phyloP scores from a whole-genome alignment of 2,888 invertebrate species.

The Prenolepis imparis region DNA sequence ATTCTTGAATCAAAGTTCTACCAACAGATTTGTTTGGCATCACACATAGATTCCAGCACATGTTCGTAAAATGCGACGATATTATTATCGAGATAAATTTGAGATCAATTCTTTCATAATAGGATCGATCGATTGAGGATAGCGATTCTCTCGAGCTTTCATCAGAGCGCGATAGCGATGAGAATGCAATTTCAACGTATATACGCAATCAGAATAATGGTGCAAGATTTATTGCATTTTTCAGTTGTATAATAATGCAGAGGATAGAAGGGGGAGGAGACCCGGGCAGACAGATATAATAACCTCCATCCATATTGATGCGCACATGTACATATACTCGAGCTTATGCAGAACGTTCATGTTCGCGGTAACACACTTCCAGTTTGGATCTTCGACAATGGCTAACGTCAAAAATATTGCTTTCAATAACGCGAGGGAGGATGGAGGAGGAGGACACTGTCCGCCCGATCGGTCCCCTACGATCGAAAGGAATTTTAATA shows the following conservation, averaged over 20 bases:
- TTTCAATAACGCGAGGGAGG: slow-evolving; percentile 67
- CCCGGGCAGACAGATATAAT: slow-evolving; percentile 43
- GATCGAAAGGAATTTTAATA: slow-evolving; percentile 72
- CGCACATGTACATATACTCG: slow-evolving; percentile 8
- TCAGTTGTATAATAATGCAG: slow-evolving; percentile 57
- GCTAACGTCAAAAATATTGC: slow-evolving; percentile 73
- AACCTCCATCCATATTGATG: slow-evolving; percentile 42
- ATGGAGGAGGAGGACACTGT: slow-evolving; percentile 28
- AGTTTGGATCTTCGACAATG: slow-evolving; percentile 62
- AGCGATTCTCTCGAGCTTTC: slow-evolving; percentile 14
- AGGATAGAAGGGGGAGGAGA: not conserved
- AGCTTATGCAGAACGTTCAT: slow-evolving; percentile 39
- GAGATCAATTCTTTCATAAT: slow-evolving; percentile 26
- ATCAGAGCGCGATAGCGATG: slow-evolving; percentile 7
- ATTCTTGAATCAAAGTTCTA: not conserved
- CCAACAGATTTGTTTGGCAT: not conserved
- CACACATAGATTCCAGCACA: not conserved
- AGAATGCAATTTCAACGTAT: slow-evolving; percentile 3
- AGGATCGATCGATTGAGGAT: slow-evolving; percentile 8
- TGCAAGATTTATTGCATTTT: slow-evolving; percentile 68
- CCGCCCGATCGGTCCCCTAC: slow-evolving; percentile 10
- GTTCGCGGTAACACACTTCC: slow-evolving; percentile 39
- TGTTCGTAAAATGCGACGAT: slow-evolving; percentile 14
- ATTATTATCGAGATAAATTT: slow-evolving; percentile 37
- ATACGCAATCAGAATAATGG: slow-evolving; percentile 63